Evolutionary conservation across 2,113 vertebrate genomes (phyloP).

Genomic region (Pteropus alecto): DNA sequence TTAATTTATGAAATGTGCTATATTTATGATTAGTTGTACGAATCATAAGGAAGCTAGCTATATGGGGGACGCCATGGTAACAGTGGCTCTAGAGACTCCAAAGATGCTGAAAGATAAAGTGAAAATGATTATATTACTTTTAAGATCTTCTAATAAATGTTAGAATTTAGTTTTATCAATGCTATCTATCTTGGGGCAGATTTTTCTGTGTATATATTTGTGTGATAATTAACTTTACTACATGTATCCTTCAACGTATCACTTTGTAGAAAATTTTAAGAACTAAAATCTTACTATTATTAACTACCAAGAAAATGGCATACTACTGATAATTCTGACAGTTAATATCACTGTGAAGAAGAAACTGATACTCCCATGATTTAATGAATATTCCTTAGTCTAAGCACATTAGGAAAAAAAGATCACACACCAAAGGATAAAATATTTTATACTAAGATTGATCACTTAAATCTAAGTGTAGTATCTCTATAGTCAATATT

Average conservation of each 20-base stretch:
- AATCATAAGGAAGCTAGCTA: not conserved
- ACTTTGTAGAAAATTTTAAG: not conserved
- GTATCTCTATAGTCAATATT: not conserved
- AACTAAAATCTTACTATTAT: not conserved
- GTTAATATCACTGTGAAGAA: not conserved
- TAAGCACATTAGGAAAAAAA: not conserved
- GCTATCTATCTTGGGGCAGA: not conserved
- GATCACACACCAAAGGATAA: not conserved
- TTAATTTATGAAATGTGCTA: not conserved
- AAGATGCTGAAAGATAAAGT: not conserved
- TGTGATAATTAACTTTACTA: not conserved
- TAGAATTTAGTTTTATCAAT: slow-evolving; percentile 21
- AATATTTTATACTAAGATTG: not conserved
- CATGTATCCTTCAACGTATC: not conserved
- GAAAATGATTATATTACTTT: not conserved
- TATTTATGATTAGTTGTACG: not conserved
- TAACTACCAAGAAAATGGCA: not conserved
- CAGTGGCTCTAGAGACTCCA: not conserved
- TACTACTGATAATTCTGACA: not conserved
- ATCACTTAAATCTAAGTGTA: not conserved
- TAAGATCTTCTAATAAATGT: not conserved
- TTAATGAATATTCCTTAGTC: not conserved
- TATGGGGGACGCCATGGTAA: not conserved
- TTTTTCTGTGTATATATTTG: not conserved
- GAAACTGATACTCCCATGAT: not conserved